phyloP scores from a whole-genome alignment of 2,113 vertebrate species.

The Suncus etruscus region DNA sequence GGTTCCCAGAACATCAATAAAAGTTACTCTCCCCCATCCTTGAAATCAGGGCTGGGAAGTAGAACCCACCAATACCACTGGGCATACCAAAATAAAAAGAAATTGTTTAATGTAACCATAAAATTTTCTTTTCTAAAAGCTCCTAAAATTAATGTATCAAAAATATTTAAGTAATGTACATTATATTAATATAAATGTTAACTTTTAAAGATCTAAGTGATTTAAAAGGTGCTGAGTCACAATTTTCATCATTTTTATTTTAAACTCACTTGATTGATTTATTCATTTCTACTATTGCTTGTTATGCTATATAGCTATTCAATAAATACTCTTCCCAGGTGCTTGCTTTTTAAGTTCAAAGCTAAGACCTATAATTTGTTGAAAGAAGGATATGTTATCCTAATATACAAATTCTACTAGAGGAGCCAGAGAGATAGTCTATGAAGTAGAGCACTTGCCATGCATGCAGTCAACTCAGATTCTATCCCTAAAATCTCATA shows the following conservation, averaged over 20 bases:
- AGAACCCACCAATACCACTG: too few species aligned
- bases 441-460: neutral
- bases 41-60: too few species aligned
- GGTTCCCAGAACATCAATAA: too few species aligned
- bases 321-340: neutral
- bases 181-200: constrained; percentile 18
- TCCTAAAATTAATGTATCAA: neutral
- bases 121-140: constrained; percentile 65
- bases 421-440: neutral
- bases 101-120: neutral
- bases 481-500: neutral
- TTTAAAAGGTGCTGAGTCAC: neutral
- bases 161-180: neutral
- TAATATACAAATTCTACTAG: neutral
- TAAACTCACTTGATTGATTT: neutral
- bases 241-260: constrained; percentile 35
- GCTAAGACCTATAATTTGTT: neutral
- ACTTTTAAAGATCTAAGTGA: neutral
- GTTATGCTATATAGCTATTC: neutral
- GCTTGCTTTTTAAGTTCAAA: constrained; percentile 4
- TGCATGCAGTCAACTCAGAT: neutral
- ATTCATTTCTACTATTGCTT: constrained; percentile 42
- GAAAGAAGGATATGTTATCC: constrained; percentile 31
- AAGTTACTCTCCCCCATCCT: too few species aligned
- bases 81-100: too few species aligned